A percentile compares a stretch with the other conserved stretches of the same genome.
These are phyloP conservation scores for Clamator glandarius DNA, from an alignment of 2,797 vertebrate species.

Conservation along the genomic window DNA sequence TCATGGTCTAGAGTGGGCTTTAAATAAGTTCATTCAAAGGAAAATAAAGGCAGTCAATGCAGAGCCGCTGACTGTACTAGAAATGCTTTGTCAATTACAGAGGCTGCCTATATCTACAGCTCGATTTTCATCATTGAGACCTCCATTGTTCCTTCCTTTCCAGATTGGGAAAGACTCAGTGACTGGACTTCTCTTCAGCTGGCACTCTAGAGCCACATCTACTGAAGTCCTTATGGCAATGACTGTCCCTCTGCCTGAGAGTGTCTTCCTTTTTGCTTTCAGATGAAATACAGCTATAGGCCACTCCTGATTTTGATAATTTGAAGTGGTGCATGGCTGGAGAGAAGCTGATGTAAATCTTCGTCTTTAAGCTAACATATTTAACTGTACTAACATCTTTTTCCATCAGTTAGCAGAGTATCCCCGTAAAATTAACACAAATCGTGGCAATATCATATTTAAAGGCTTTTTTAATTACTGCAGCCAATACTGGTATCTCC, in stretches of 20 bases:
- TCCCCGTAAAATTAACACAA: neutral
- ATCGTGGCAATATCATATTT: neutral
- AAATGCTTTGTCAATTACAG: neutral
- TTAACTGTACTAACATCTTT: neutral
- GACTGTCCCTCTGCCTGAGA: neutral
- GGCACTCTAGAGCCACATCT: neutral
- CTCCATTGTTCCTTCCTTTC: neutral
- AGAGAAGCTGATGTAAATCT: neutral
- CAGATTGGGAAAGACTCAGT: neutral
- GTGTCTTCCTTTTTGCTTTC: neutral
- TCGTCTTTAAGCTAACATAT: neutral
- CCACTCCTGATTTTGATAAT: neutral
- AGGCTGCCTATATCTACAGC: neutral
- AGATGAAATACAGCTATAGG: neutral
- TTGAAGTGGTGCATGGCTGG: neutral
- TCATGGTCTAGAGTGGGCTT: neutral
- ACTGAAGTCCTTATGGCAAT: neutral
- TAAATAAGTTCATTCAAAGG: neutral
- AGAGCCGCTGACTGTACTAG: neutral
- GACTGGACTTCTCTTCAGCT: neutral
- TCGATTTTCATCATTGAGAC: neutral
- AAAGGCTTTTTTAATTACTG: conserved; percentile 3
- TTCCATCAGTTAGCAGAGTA: neutral
- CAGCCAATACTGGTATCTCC: neutral
- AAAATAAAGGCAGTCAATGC: neutral